These are phyloP conservation scores for Formica aserva DNA, from an alignment of 2,888 invertebrate species.

Conservation along the genomic window DNA sequence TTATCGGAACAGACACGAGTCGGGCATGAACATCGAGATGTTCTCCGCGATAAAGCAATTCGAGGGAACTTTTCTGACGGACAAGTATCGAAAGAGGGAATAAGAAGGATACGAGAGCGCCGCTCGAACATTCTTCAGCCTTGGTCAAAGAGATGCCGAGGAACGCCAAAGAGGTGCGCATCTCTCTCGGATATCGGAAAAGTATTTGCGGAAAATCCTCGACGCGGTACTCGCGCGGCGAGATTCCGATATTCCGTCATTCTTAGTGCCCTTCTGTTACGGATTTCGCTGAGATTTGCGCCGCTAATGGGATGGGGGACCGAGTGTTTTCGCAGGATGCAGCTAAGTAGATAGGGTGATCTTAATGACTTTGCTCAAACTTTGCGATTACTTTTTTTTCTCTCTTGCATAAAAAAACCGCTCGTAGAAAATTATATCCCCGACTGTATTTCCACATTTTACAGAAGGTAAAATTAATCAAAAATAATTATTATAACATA, in stretches of 20 bases:
- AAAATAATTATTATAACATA: conserved; percentile 8
- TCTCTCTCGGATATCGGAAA: conserved; percentile 43
- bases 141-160: conserved; percentile 45
- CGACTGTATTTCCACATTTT: background rate
- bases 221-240: background rate
- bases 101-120: background rate
- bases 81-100: background rate
- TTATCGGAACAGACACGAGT: conserved; percentile 20
- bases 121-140: conserved; percentile 26
- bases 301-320: background rate
- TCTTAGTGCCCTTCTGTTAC: conserved; percentile 25
- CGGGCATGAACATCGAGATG: conserved; percentile 22
- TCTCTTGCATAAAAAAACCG: background rate
- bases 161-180: conserved; percentile 1
- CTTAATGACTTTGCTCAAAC: conserved; percentile 9
- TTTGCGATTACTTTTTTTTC: background rate
- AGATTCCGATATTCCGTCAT: conserved; percentile 43
- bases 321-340: conserved; percentile 3
- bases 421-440: background rate
- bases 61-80: conserved; percentile 39
- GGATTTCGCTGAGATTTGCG: conserved; percentile 29
- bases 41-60: conserved; percentile 43
- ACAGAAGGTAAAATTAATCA: background rate
- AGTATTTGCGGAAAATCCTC: conserved; percentile 51
- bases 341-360: conserved; percentile 19